Base-by-base conservation (phyloP, 2,888 invertebrate species). In the Diplolepis rosae region DNA sequence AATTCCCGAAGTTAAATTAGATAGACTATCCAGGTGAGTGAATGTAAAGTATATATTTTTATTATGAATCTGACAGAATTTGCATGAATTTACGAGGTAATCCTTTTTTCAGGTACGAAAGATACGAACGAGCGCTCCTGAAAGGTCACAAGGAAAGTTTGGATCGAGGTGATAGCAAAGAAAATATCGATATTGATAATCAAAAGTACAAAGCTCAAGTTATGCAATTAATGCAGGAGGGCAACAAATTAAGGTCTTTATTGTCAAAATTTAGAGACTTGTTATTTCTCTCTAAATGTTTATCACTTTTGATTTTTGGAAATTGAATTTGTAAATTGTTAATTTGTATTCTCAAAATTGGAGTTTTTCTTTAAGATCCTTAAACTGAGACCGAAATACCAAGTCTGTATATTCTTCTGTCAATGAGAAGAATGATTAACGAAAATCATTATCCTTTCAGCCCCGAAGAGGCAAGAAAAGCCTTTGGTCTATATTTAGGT, bases 401-500 rank as follows among this genome's bases (percentile, higher is more conserved):
- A 6, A 42, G n/a, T 42, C 13, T 15, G 9, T 9, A 27, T 32
- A 15, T 30, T 4, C 15, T 35, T 7, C 11, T 28, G 13, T 65
- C n/a, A 61, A n/a, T 13, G 22, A 24, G 22, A n/a, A 27, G 9
- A 27, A 42, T 9, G n/a, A n/a, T 65, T 28, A 45, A 45, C 11
- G n/a, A 71, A 52, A 66, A 65, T n/a, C 39, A 52, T 76, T 45
- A 45, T 22, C 24, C 51, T 81, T 84, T 70, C 69, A 89, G 88
- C 75, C 82, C 86, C 30, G 91, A 92, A 70, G 94, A 95, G 85
- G 93, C 94, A 0, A 91, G 96, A 5, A 94, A 93, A 87, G 93
- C 94, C 0, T 96, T 96, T 88, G 93, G 94, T 0, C 91, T 94
- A 81, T 96, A 94, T 90, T 91, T 96, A 74, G 92, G 93, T 77